Base-by-base conservation (phyloP, 2,888 invertebrate genomes). In the Cotesia congregata region DNA sequence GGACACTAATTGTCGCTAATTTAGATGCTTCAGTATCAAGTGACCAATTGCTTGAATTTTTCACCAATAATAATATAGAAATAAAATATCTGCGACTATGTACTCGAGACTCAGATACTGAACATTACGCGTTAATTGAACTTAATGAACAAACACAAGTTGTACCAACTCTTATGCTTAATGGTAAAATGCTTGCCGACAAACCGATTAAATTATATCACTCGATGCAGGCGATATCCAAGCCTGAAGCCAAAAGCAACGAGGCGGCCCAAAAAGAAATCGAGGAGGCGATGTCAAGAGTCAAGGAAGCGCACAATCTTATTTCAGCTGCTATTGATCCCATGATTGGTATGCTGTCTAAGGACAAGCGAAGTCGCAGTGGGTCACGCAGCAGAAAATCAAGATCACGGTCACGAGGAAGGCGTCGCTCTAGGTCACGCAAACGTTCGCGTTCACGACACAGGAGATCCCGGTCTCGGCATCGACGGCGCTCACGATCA, bases 221-320 rank as follows among this genome's bases (percentile, higher is more conserved):
- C 90, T 95, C 98, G 0, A 96, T 95, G 1, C 96, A 97, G 87
- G 94, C 97, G 0, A 97, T 98, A 80, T 93, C 94, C 1, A 97
- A 97, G 86, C 98, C 98, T 0, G 97, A 97, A 88, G 96, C 97
- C 0, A 98, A 98, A 89, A 97, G 97, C 82, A 97, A 97, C 87
- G 97, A 98, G 88, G 97, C 97, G 1, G 98, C 98, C 0, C 96
- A 98, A 86, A 93, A 95, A 67, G 98, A 98, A 90, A 97, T 98
- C 75, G 98, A 98, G 89, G 98, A 98, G 89, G 98, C 98, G 0
- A 98, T 99, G 97, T 96, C 97, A 67, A 92, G 98, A 80, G 97
- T 98, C 0, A 97, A 97, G 87, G 98, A 98, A 90, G 98, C 98
- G 0, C 98, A 98, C 90, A 96, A 96, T 88, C 92, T 98, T 85